phyloP scores from a whole-genome alignment of 2,888 invertebrate species.

The Coelopa pilipes region DNA sequence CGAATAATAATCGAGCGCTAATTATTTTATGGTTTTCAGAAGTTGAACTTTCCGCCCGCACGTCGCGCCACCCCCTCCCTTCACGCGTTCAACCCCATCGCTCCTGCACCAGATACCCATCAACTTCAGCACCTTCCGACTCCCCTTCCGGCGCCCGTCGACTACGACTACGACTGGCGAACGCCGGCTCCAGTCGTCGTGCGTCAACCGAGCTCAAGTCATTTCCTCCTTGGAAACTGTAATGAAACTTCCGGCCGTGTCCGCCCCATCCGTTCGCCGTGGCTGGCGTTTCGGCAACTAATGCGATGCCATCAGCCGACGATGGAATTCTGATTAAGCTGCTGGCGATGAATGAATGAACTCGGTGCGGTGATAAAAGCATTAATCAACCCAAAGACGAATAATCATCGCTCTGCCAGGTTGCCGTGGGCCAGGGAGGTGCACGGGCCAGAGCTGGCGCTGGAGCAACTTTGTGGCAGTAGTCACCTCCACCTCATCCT shows the following conservation, averaged over 20 bases:
- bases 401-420: slow-evolving; percentile 39
- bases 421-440: too few species aligned
- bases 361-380: slow-evolving; percentile 67
- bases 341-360: slow-evolving; percentile 64
- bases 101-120: slow-evolving; percentile 58
- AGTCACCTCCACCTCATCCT: too few species aligned
- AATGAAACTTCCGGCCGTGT: slow-evolving; percentile 59
- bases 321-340: slow-evolving; percentile 67
- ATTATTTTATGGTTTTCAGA: slow-evolving; percentile 66
- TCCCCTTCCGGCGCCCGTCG: neutral
- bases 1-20: slow-evolving; percentile 66
- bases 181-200: neutral
- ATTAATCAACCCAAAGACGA: slow-evolving; percentile 64
- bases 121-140: slow-evolving; percentile 50
- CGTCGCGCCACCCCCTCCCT: slow-evolving; percentile 47
- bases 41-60: slow-evolving; percentile 52
- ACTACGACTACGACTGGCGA: neutral
- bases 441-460: neutral
- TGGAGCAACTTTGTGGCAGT: neutral
- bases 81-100: slow-evolving; percentile 46
- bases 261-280: slow-evolving; percentile 2
- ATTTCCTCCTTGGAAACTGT: slow-evolving; percentile 54
- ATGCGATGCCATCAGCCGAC: slow-evolving; percentile 65
- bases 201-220: slow-evolving; percentile 42
- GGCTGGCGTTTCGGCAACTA: slow-evolving; percentile 51